Percentiles rank a stretch among this genome's conserved stretches.
These are phyloP conservation scores for Hydrocynus forskahlii DNA, from an alignment of 2,797 vertebrate genomes.

Conservation along the genomic window DNA sequence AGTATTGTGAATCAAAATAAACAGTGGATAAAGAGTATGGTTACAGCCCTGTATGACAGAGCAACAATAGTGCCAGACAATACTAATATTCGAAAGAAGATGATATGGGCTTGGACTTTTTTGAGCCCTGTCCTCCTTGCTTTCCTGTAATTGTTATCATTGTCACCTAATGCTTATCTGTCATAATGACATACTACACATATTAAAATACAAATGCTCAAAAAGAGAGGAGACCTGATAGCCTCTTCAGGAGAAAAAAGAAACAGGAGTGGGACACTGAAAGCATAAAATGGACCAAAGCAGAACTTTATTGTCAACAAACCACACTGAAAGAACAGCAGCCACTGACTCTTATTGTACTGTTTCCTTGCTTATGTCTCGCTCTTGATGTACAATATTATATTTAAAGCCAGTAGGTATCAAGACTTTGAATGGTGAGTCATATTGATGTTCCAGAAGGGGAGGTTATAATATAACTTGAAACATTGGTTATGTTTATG, in stretches of 20 bases:
- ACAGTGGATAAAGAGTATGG: too few relatives aligned
- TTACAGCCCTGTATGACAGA: too few relatives aligned
- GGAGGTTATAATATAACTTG: neutral
- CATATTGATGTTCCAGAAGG: neutral
- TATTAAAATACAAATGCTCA: neutral
- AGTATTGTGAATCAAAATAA: too few relatives aligned
- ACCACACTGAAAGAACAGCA: constrained; percentile 21
- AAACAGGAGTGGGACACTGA: neutral
- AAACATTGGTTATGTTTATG: neutral
- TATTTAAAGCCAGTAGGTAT: neutral
- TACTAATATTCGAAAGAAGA: neutral
- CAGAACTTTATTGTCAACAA: constrained; percentile 36
- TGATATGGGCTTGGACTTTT: neutral
- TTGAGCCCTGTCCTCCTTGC: too few relatives aligned
- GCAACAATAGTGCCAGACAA: neutral
- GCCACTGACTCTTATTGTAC: neutral
- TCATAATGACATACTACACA: neutral
- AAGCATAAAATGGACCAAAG: neutral
- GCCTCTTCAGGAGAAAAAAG: constrained; percentile 12
- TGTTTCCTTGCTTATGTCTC: neutral
- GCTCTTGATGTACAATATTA: neutral
- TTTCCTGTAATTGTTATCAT: too few relatives aligned
- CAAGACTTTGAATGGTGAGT: neutral
- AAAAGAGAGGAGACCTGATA: neutral
- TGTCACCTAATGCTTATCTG: too few relatives aligned